Base-by-base conservation (phyloP, 2,113 vertebrate species). In the Centropus bengalensis region DNA sequence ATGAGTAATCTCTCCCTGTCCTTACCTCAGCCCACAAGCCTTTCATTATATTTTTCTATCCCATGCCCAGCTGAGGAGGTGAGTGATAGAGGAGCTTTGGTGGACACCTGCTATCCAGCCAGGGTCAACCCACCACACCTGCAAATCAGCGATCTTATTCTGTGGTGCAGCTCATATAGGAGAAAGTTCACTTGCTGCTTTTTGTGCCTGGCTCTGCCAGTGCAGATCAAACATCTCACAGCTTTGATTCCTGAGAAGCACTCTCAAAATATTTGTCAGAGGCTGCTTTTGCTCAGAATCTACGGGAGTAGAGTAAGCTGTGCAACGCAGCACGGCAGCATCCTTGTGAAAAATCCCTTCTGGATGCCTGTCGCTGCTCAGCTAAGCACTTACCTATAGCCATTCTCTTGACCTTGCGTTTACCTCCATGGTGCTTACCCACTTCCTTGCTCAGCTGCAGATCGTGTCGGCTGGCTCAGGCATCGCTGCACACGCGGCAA, bases 261-360 rank as follows among this genome's bases (percentile, higher is more conserved):
- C 86, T 93, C 95, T 94, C 83, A 81, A 96, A 96, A 95, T 93
- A 92, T 95, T 95, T 96, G 95, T 96, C 86, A 84, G 83, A 96
- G 94, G 9, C 91, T 88, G 76, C 73, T 86, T 91, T 86, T 71
- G 82, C 94, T 93, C 19, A 11, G 84, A 91, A 84, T 62, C 83
- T 81, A 63, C 5, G 0, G 73, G 83, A 94, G 88, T 38, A 71
- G 86, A 94, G 83, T 92, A 95, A 96, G 95, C 96, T 96, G 96
- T 92, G 91, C 91, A 30, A 68, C 26, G 13, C 60, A 81, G 83
- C 47, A 23, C 84, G 95, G 92, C 95, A 96, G 68, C 86, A n/a
- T 2, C 64, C 81, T 75, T 83, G 91, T 78, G 94, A 94, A 92
- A 93, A 88, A 88, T 56, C 73, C 86, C 73, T 94, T 93, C 86